Conservation (phyloP, 2,113 vertebrate species). For the Siniperca knerii region DNA sequence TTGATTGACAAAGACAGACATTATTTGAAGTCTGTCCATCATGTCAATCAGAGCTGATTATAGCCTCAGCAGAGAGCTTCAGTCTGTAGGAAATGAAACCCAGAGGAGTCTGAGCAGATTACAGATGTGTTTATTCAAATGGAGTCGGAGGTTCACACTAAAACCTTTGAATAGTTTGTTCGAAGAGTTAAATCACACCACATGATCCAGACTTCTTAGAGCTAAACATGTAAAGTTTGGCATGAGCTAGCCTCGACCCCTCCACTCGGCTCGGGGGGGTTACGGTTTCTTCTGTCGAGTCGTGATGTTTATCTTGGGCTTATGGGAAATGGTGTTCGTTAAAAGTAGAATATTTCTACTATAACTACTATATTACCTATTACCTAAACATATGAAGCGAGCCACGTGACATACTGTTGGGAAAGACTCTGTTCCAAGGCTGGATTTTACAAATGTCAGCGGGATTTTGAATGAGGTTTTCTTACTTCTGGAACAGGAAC, state of each 20-base stretch:
- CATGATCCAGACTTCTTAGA: neutral
- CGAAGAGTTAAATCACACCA: neutral
- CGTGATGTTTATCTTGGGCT: too few species aligned
- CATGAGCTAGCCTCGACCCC: neutral
- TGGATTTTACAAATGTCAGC: too few species aligned
- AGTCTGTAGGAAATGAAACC: neutral
- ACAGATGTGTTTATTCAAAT: neutral
- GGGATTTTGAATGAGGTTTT: too few species aligned
- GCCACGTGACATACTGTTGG: too few species aligned
- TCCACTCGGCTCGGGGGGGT: too few species aligned
- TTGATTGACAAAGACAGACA: constrained; percentile 24
- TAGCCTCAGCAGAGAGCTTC: neutral
- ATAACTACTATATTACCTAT: too few species aligned
- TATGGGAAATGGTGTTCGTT: neutral
- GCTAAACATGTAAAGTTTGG: neutral
- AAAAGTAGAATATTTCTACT: too few species aligned
- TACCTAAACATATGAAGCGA: too few species aligned
- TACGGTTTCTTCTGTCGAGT: too few species aligned
- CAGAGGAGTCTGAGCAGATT: neutral
- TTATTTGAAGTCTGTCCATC: constrained; percentile 25
- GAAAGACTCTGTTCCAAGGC: too few species aligned
- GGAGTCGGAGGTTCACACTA: neutral
- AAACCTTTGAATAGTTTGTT: too few species aligned
- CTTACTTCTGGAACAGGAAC: too few species aligned
- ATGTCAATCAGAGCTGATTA: constrained; percentile 19